Conservation (phyloP, 2,113 vertebrate species). For the Ictalurus punctatus region DNA sequence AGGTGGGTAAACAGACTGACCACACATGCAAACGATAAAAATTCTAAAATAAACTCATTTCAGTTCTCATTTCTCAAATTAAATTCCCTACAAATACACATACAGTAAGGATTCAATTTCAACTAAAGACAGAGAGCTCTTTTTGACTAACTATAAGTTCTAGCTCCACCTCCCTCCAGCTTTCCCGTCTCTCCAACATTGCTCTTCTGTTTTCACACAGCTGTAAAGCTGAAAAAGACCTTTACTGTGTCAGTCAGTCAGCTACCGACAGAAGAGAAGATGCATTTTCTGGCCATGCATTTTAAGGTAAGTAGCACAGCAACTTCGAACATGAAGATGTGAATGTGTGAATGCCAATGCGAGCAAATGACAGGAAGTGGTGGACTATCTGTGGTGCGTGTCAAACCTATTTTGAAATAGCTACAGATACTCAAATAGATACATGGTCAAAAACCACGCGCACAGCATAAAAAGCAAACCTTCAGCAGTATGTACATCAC, state of each 20-base stretch:
- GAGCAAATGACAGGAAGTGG: slow-evolving; percentile 3
- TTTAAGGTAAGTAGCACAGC: background rate
- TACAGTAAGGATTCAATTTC: background rate
- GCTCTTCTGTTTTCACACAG: slow-evolving; percentile 15
- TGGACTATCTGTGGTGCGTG: slow-evolving; percentile 11
- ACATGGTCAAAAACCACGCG: background rate
- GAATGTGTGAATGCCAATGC: background rate
- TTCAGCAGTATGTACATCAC: slow-evolving; percentile 45
- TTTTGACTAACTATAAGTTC: slow-evolving; percentile 37
- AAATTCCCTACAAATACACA: background rate
- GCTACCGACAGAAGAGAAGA: background rate
- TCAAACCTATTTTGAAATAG: background rate
- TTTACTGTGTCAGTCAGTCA: background rate
- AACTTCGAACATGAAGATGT: background rate
- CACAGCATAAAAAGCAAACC: slow-evolving; percentile 24
- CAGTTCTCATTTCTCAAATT: background rate
- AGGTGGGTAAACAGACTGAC: background rate
- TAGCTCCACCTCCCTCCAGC: background rate
- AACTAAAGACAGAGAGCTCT: background rate
- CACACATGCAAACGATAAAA: background rate
- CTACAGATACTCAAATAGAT: slow-evolving; percentile 10
- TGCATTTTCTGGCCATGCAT: background rate
- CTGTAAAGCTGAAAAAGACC: background rate
- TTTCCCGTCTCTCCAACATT: background rate
- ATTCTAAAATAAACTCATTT: background rate